These are phyloP conservation scores for Rhagoletis pomonella DNA, from an alignment of 1,140 invertebrate genomes.

Conservation along the genomic window DNA sequence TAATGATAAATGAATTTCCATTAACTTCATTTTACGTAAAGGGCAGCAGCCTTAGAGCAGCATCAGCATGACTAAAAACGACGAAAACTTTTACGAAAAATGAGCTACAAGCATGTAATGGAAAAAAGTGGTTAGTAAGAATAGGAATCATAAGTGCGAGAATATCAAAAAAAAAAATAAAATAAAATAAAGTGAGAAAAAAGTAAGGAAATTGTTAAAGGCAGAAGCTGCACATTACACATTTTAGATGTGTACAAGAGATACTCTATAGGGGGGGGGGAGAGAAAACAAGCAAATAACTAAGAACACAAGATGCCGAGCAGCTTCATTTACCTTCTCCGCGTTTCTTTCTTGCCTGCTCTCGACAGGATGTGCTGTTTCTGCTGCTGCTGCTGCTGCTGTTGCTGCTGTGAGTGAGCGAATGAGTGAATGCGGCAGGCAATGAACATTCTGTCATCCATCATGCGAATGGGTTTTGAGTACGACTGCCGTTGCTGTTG, in stretches of 20 bases:
- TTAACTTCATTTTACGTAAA: constrained; percentile 66
- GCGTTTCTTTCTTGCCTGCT: background rate
- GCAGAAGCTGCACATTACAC: constrained; percentile 24
- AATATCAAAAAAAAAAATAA: background rate
- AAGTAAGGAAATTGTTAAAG: background rate
- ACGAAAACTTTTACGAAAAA: background rate
- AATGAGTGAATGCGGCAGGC: background rate
- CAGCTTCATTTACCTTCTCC: background rate
- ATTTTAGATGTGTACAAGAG: background rate
- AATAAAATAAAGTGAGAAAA: background rate
- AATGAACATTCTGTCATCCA: constrained; percentile 47
- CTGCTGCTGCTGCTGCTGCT: too few species aligned
- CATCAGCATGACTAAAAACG: background rate
- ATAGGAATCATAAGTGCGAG: background rate
- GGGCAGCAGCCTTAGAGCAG: constrained; percentile 17
- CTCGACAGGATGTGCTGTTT: background rate
- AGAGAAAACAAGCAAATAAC: background rate
- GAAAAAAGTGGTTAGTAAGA: background rate
- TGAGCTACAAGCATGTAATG: background rate
- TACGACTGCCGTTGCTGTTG: background rate
- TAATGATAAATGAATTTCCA: constrained; percentile 73
- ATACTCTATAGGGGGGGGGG: too few species aligned
- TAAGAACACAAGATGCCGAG: background rate
- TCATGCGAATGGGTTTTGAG: constrained; percentile 38
- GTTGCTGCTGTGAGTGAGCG: background rate